Base-by-base conservation (phyloP, 2,113 vertebrate species). In the Microcebus murinus region DNA sequence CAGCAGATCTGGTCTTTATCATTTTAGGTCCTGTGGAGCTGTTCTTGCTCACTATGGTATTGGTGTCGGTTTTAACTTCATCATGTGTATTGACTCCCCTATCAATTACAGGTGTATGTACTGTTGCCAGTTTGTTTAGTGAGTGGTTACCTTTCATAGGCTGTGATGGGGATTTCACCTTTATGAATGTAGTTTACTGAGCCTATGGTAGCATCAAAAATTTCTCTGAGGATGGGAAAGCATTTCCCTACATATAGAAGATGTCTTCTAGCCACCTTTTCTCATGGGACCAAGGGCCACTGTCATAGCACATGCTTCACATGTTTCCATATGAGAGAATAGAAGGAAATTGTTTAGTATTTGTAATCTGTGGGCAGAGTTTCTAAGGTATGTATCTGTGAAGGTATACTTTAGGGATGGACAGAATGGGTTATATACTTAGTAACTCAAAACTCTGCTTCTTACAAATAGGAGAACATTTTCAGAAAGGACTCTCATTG, bases 131-230 rank as follows among this genome's bases (percentile, higher is more conserved):
- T 98, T 88, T 89, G 57, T 94, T 97, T 87, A 77, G 81, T 21
- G 79, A 93, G 81, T 95, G 95, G 94, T 95, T 96, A 76, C 74
- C 85, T 96, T 98, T 98, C 97, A 70, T 88, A 94, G 96, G 82
- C 85, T 92, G 74, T 91, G 95, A 87, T 84, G 70, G 93, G 71
- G 82, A 96, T 95, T 97, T 97, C 80, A 87, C 55, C 59, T 95
- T 98, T 97, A 74, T 84, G 93, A 88, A 90, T 95, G 23, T 92
- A 89, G 92, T 93, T 97, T 95, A 55, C 95, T 95, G 91, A 91
- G 91, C 94, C 98, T 97, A 89, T 83, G 90, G 50, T 71, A 61
- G 57, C 90, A 90, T 92, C 68, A 39, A 0, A 82, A 90, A 68
- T 76, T 89, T 91, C 45, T 94, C 36, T n/a, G 0, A 23, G 39